Evolutionary conservation across 2,113 vertebrate genomes (phyloP).

Genomic region (Myiozetetes cayanensis): DNA sequence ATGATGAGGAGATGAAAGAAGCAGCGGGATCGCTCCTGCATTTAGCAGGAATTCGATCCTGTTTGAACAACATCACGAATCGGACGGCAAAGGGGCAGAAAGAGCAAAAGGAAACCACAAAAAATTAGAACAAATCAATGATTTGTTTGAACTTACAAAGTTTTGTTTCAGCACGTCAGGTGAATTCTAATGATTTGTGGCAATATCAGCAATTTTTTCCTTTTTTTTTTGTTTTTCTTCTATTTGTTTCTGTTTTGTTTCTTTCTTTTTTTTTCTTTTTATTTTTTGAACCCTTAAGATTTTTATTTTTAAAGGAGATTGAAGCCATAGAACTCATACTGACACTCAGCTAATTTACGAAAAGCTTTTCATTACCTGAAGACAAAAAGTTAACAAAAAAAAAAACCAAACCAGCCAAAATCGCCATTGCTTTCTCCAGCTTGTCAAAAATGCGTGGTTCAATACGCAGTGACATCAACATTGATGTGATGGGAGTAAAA

Average conservation of each 20-base stretch:
- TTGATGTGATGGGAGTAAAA: conserved; percentile 30
- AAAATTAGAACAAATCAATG: conserved; percentile 93
- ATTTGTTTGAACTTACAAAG: conserved; percentile 90
- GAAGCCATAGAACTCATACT: conserved; percentile 97
- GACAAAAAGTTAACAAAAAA: conserved; percentile 65
- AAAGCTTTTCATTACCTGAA: conserved; percentile 80
- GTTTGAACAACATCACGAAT: conserved; percentile 99
- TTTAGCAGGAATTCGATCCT: conserved; percentile 95
- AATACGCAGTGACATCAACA: conserved; percentile 55
- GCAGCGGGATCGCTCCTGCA: conserved; percentile 96
- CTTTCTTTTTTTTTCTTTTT: conserved; percentile 41
- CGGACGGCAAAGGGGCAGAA: conserved; percentile 99
- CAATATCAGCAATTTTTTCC: conserved; percentile 97
- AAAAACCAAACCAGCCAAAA: conserved; percentile 75
- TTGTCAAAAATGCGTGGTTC: conserved; percentile 69
- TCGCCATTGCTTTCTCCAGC: conserved; percentile 74
- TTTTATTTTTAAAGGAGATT: conserved; percentile 96
- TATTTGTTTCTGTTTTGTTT: conserved; percentile 73
- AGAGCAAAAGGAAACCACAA: conserved; percentile 93
- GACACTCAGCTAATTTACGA: conserved; percentile 85
- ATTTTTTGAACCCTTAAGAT: conserved; percentile 73
- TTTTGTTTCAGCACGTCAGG: conserved; percentile 99
- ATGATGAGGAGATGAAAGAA: conserved; percentile 99
- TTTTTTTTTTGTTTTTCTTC: conserved; percentile 66
- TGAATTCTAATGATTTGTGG: conserved; percentile 99